A percentile compares a stretch with the other conserved stretches of the same genome.
phyloP scores from a whole-genome alignment of 2,113 vertebrate species.

The Thinocorus orbignyianus region DNA sequence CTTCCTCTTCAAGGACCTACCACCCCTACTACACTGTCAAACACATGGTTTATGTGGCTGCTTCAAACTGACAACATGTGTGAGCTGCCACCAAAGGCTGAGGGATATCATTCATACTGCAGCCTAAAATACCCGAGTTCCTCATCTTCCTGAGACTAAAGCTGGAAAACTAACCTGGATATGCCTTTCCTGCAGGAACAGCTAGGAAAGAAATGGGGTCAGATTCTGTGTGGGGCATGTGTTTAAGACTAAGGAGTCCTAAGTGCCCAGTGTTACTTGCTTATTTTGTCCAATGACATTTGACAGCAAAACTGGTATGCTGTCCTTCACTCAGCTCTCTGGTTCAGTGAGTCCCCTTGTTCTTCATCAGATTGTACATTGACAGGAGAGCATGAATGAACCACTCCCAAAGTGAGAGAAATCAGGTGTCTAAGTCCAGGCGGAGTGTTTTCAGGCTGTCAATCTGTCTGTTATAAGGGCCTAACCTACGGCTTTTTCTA shows the following conservation, averaged over 20 bases:
- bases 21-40: not conserved
- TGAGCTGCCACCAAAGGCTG: not conserved
- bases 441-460: not conserved
- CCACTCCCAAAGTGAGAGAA: not conserved
- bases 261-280: not conserved
- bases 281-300: not conserved
- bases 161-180: not conserved
- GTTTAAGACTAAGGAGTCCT: not conserved
- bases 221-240: not conserved
- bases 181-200: not conserved
- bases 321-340: not conserved
- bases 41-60: not conserved
- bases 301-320: not conserved
- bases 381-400: not conserved
- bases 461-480: not conserved
- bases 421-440: not conserved
- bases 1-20: not conserved
- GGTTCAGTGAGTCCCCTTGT: not conserved
- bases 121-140: not conserved
- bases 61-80: not conserved
- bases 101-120: not conserved
- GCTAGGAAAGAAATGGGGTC: not conserved
- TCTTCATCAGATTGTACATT: not conserved
- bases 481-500: not conserved
- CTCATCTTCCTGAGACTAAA: not conserved